These are phyloP conservation scores for Drosophila picticornis DNA, from an alignment of 2,888 invertebrate species.

Conservation along the genomic window DNA sequence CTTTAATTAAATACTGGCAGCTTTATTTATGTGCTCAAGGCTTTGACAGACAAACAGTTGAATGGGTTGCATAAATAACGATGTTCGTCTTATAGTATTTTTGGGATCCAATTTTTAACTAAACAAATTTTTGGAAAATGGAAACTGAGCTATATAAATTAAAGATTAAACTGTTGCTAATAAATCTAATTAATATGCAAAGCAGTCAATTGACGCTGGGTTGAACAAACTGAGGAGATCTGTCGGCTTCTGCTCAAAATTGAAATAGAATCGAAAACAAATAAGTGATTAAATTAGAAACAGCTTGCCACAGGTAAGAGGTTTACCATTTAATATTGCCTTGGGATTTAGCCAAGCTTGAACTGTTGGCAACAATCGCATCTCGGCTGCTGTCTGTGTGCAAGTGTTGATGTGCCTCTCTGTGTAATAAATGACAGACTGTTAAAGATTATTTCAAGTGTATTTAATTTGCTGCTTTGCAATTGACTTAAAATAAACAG, in stretches of 20 bases:
- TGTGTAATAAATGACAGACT: constrained; percentile 25
- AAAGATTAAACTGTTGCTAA: not conserved
- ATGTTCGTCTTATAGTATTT: not conserved
- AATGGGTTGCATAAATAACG: not conserved
- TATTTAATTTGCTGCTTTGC: constrained; percentile 58
- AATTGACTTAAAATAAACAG: constrained; percentile 58
- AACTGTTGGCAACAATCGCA: constrained; percentile 48
- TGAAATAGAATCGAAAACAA: constrained; percentile 36
- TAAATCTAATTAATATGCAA: constrained; percentile 55
- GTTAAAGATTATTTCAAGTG: constrained; percentile 62
- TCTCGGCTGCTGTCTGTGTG: not conserved
- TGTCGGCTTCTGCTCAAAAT: constrained; percentile 11
- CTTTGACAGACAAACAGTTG: constrained; percentile 2
- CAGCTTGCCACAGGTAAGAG: constrained; percentile 38
- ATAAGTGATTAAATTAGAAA: constrained; percentile 51
- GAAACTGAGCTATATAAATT: not conserved
- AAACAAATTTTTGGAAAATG: not conserved
- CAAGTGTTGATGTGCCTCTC: not conserved
- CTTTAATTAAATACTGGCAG: constrained; percentile 33
- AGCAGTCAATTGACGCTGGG: constrained; percentile 16
- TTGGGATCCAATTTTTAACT: not conserved
- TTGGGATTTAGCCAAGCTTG: constrained; percentile 42
- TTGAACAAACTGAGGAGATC: constrained; percentile 1
- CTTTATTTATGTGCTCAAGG: constrained; percentile 28
- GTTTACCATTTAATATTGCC: constrained; percentile 41